A percentile compares a stretch with the other conserved stretches of the same genome.
Evolutionary conservation across 2,888 invertebrate species (phyloP).

Genomic region (Perdita meconis): DNA sequence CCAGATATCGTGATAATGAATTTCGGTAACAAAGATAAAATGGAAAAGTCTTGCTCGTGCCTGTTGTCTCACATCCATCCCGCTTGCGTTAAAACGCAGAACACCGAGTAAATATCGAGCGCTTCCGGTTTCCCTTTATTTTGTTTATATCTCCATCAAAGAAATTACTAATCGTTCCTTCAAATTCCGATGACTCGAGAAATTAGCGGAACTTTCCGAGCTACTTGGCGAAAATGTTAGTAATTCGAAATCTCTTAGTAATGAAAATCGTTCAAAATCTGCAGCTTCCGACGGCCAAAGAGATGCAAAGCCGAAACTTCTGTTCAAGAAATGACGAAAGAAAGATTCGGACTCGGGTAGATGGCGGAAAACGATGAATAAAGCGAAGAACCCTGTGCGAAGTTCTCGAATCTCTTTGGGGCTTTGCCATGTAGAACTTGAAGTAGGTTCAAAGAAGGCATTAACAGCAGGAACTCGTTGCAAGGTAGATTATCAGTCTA

Average conservation of each 20-base stretch:
- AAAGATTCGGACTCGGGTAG: constrained; percentile 39
- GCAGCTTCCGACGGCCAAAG: constrained; percentile 35
- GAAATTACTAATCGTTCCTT: constrained; percentile 14
- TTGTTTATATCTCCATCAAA: constrained; percentile 43
- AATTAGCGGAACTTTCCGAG: constrained; percentile 49
- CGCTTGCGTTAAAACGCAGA: constrained; percentile 42
- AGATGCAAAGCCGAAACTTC: constrained; percentile 39
- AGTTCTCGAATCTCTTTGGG: constrained; percentile 10
- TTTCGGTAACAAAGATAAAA: constrained; percentile 9
- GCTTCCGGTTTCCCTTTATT: constrained; percentile 44
- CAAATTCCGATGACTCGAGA: constrained; percentile 34
- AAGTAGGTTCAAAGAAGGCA: background rate
- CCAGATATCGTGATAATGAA: constrained; percentile 12
- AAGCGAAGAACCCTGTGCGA: constrained; percentile 5
- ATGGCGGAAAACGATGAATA: constrained; percentile 25
- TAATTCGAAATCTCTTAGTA: constrained; percentile 60
- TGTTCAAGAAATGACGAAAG: constrained; percentile 20
- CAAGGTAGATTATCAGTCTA: background rate
- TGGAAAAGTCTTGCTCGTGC: constrained; percentile 16
- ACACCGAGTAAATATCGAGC: constrained; percentile 46
- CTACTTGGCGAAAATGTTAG: constrained; percentile 35
- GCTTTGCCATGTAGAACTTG: background rate
- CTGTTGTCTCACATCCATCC: constrained; percentile 31
- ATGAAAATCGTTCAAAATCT: constrained; percentile 42
- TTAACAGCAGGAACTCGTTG: background rate